These are phyloP conservation scores for Catamblyrhynchus diadema DNA, from an alignment of 2,797 vertebrate species.

Conservation along the genomic window DNA sequence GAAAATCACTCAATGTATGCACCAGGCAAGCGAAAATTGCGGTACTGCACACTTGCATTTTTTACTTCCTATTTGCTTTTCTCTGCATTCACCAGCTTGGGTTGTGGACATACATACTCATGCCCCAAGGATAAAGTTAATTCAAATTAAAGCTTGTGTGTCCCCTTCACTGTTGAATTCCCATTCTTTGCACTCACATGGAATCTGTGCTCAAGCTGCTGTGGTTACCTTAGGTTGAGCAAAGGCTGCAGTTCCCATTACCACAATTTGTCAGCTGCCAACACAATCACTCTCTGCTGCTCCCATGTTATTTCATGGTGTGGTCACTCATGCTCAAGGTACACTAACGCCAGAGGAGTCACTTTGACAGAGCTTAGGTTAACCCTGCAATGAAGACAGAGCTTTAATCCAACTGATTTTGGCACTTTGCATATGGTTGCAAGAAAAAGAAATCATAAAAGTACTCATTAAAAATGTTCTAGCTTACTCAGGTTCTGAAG, in stretches of 20 bases:
- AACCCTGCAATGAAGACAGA: neutral
- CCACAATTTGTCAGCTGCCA: constrained; percentile 32
- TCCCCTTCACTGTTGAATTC: neutral
- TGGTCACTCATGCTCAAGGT: neutral
- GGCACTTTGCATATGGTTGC: neutral
- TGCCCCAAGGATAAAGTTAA: neutral
- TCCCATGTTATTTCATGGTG: constrained; percentile 57
- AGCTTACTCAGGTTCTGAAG: neutral
- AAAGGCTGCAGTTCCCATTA: neutral
- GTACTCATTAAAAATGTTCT: neutral
- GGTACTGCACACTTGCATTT: neutral
- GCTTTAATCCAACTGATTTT: neutral
- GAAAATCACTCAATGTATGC: neutral
- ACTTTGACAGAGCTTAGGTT: neutral
- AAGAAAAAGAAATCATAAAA: neutral
- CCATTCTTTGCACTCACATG: neutral
- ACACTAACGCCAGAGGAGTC: neutral
- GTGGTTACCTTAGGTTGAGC: neutral
- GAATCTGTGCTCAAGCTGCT: neutral
- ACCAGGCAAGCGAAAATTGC: neutral
- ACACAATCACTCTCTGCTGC: constrained; percentile 22
- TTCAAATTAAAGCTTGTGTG: neutral
- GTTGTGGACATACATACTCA: neutral
- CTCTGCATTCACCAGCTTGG: neutral
- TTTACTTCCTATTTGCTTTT: neutral